These are phyloP conservation scores for Raja brachyura DNA, from an alignment of 2,113 vertebrate genomes.

Conservation along the genomic window DNA sequence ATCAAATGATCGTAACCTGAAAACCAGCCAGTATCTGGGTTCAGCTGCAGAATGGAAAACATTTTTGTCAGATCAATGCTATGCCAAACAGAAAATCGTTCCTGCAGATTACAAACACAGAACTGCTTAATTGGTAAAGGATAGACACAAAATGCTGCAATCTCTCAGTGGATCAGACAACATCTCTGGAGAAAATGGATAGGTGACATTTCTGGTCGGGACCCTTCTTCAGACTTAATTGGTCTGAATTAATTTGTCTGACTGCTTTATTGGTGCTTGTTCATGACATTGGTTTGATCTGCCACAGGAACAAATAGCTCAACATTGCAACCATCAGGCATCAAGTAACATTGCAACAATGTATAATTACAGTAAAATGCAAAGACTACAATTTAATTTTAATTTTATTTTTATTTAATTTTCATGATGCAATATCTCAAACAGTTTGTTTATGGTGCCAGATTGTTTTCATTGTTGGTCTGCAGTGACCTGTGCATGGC, in stretches of 20 bases:
- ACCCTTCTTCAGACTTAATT: too few species aligned
- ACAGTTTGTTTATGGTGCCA: background rate
- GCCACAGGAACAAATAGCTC: background rate
- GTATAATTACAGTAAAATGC: background rate
- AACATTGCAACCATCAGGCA: slow-evolving; percentile 14
- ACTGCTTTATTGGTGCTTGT: background rate
- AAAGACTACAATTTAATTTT: background rate
- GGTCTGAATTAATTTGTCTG: too few species aligned
- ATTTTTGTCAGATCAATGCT: background rate
- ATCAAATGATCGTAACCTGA: background rate
- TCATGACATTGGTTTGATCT: background rate
- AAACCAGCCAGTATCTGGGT: background rate
- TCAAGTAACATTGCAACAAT: background rate
- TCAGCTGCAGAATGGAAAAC: background rate
- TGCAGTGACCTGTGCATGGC: background rate
- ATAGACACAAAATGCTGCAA: too few species aligned
- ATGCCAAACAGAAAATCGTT: background rate
- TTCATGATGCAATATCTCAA: background rate
- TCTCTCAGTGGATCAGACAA: too few species aligned
- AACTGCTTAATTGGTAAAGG: too few species aligned
- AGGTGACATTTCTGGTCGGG: too few species aligned
- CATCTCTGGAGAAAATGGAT: too few species aligned
- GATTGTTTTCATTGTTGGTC: background rate
- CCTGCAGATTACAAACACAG: background rate
- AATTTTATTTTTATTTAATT: background rate